Percentiles rank a stretch among this genome's conserved stretches.
phyloP scores from a whole-genome alignment of 2,888 invertebrate species.

The Tanypteryx hageni region DNA sequence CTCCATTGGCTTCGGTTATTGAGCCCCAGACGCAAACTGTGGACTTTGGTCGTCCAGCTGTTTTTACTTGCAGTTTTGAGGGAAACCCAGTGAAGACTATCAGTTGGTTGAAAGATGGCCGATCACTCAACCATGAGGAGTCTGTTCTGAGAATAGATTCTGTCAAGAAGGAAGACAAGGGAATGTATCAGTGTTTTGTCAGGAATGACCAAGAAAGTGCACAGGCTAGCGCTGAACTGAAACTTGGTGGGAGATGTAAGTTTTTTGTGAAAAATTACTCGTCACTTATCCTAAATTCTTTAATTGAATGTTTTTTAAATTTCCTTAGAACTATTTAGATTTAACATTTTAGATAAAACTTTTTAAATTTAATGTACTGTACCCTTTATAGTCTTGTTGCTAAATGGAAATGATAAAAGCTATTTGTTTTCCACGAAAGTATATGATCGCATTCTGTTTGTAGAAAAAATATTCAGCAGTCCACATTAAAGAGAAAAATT shows the following conservation, averaged over 20 bases:
- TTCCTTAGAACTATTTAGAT: not conserved
- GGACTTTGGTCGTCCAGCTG: conserved; percentile 94
- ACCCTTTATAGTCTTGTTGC: too few relatives aligned
- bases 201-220: conserved; percentile 95
- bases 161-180: conserved; percentile 95
- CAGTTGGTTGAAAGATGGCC: conserved; percentile 95
- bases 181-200: conserved; percentile 98
- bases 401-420: too few relatives aligned
- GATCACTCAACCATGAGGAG: conserved; percentile 89
- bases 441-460: too few relatives aligned
- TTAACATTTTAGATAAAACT: not conserved
- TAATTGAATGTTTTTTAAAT: not conserved
- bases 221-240: conserved; percentile 93
- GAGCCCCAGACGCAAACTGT: conserved; percentile 94
- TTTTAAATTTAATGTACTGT: not conserved
- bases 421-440: too few relatives aligned
- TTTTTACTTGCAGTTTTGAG: conserved; percentile 93
- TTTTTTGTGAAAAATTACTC: conserved; percentile 67
- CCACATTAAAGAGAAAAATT: too few relatives aligned
- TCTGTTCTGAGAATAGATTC: conserved; percentile 89
- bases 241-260: conserved; percentile 93
- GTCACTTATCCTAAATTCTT: not conserved
- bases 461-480: too few relatives aligned
- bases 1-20: conserved; percentile 90
- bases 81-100: conserved; percentile 92